Conservation (phyloP, 2,888 invertebrate genomes). For the Dilophus febrilis region DNA sequence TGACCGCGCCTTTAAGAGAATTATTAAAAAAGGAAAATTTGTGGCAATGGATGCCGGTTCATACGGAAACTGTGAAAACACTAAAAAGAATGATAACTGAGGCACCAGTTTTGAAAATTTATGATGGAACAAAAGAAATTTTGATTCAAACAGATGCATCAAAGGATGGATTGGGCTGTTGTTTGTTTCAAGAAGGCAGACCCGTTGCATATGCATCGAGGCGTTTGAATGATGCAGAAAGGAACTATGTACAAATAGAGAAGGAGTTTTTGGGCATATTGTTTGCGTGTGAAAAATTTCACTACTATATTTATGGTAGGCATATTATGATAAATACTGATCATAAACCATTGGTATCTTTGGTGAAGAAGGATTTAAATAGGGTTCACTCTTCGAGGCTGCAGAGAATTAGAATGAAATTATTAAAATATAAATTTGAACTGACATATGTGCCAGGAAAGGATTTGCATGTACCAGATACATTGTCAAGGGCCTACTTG, state of each 20-base stretch:
- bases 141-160: conserved; percentile 10
- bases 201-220: conserved; percentile 10
- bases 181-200: conserved; percentile 10
- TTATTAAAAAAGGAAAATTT: background rate
- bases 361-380: conserved; percentile 8
- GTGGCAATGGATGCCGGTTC: background rate
- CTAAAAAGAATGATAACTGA: conserved; percentile 7
- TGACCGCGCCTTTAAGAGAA: background rate
- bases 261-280: conserved; percentile 11
- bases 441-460: conserved; percentile 12
- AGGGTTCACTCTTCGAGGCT: conserved; percentile 8
- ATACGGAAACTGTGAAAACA: background rate
- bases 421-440: conserved; percentile 10
- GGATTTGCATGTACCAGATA: conserved; percentile 3
- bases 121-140: conserved; percentile 8
- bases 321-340: conserved; percentile 7
- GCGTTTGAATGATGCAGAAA: conserved; percentile 8
- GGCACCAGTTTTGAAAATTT: conserved; percentile 6
- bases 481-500: background rate
- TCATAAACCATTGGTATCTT: conserved; percentile 8
- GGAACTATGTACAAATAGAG: conserved; percentile 10
- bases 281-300: conserved; percentile 11
- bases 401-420: conserved; percentile 9
- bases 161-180: conserved; percentile 10
- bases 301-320: conserved; percentile 11